A percentile compares a stretch with the other conserved stretches of the same genome.
phyloP scores from a whole-genome alignment of 2,888 invertebrate species.

The Blastobasis adustella region DNA sequence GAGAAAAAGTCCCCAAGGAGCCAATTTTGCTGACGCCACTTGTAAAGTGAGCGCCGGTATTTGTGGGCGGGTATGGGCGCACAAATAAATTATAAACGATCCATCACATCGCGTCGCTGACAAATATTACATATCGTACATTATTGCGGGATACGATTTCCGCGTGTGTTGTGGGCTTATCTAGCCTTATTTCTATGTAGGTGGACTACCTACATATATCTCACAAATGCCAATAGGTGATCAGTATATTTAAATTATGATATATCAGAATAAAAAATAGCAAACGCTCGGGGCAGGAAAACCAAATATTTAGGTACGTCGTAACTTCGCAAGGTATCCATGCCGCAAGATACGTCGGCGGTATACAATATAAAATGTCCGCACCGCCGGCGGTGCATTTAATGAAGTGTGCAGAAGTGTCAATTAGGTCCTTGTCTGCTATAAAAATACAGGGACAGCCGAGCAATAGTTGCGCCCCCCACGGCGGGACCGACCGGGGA shows the following conservation, averaged over 20 bases:
- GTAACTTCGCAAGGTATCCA: too few relatives aligned
- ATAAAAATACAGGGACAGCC: conserved; percentile 30
- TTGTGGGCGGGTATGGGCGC: conserved; percentile 18
- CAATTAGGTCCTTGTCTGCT: conserved; percentile 36
- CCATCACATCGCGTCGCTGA: conserved; percentile 42
- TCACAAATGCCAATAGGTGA: too few relatives aligned
- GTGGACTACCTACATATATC: conserved; percentile 1
- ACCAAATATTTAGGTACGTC: too few relatives aligned
- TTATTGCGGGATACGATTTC: conserved; percentile 22
- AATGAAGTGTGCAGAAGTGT: conserved; percentile 44
- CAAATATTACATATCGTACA: conserved; percentile 23
- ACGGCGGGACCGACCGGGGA: conserved; percentile 1
- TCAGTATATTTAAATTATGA: too few relatives aligned
- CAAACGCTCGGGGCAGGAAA: too few relatives aligned
- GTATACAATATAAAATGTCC: conserved; percentile 2
- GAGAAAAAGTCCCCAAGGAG: conserved; percentile 62
- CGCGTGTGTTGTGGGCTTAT: not conserved
- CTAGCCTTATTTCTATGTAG: not conserved
- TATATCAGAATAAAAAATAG: too few relatives aligned
- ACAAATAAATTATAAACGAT: conserved; percentile 51
- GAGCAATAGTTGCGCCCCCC: conserved; percentile 12
- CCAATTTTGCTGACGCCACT: conserved; percentile 57
- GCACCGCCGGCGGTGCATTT: conserved; percentile 21
- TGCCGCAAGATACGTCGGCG: not conserved
- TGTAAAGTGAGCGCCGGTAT: conserved; percentile 26